phyloP scores from a whole-genome alignment of 2,797 vertebrate genomes.

The Enteromius afrohamiltoni region DNA sequence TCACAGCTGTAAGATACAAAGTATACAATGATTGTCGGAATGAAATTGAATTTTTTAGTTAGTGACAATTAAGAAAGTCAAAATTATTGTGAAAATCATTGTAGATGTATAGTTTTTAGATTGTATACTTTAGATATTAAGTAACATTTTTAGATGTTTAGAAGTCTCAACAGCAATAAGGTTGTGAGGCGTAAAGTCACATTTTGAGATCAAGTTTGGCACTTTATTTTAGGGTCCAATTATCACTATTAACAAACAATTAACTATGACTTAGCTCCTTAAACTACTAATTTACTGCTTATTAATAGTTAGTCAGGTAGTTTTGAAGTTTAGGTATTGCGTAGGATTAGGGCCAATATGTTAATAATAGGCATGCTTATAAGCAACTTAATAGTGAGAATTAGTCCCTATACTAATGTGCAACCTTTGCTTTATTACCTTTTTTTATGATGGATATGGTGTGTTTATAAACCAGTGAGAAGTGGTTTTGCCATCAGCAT shows the following conservation, averaged over 20 bases:
- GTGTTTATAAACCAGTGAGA: slow-evolving; percentile 30
- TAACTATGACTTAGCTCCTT: neutral
- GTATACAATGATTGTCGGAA: neutral
- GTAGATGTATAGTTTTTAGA: neutral
- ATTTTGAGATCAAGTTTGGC: neutral
- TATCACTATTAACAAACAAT: neutral
- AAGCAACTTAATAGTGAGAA: neutral
- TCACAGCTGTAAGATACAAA: neutral
- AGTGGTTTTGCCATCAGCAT: neutral
- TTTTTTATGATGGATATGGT: neutral
- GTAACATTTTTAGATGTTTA: neutral
- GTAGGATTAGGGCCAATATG: neutral
- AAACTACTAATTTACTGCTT: neutral
- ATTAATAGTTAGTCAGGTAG: neutral
- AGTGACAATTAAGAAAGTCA: neutral
- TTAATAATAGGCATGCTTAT: neutral
- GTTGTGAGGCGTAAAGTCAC: neutral
- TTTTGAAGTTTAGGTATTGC: neutral
- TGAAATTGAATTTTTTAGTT: neutral
- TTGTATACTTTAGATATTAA: too few relatives aligned
- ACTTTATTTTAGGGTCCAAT: slow-evolving; percentile 50
- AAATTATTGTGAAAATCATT: neutral
- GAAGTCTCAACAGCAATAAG: neutral
- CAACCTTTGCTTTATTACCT: neutral
- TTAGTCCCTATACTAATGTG: neutral